A percentile compares a stretch with the other conserved stretches of the same genome.
phyloP scores from a whole-genome alignment of 2,888 invertebrate genomes.

The Perdita meconis region DNA sequence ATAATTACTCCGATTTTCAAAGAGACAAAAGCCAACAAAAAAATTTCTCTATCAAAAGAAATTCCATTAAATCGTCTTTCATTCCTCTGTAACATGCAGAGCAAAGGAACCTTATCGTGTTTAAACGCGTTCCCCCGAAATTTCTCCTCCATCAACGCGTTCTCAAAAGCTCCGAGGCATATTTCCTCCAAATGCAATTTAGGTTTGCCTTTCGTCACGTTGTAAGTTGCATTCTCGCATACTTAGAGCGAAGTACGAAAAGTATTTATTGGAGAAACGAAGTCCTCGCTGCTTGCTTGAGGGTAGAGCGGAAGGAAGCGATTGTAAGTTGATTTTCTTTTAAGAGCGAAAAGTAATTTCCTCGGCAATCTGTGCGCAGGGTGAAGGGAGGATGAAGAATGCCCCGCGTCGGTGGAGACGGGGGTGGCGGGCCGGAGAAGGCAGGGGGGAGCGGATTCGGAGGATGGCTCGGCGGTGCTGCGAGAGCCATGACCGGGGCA shows the following conservation, averaged over 20 bases:
- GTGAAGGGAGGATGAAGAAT: constrained; percentile 83
- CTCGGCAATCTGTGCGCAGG: constrained; percentile 45
- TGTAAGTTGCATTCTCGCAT: constrained; percentile 15
- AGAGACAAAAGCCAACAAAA: too few species aligned
- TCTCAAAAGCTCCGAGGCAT: background rate
- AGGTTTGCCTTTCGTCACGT: constrained; percentile 30
- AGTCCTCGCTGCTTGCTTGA: background rate
- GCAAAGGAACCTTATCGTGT: constrained; percentile 14
- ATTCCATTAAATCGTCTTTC: constrained; percentile 3
- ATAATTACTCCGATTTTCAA: too few species aligned
- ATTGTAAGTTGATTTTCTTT: background rate
- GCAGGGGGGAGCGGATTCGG: constrained; percentile 72
- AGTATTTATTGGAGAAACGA: constrained; percentile 11
- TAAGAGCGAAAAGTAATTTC: background rate
- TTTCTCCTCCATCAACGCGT: constrained; percentile 25
- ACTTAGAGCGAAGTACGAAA: background rate
- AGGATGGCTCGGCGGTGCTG: constrained; percentile 80
- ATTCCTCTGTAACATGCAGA: background rate
- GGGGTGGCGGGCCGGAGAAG: constrained; percentile 78
- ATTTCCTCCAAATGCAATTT: constrained; percentile 46
- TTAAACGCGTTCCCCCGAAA: constrained; percentile 19
- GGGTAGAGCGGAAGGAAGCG: background rate
- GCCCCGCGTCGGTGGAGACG: constrained; percentile 82
- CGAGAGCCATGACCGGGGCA: constrained; percentile 77
- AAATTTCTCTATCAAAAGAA: too few species aligned